Percentiles rank a stretch among this genome's conserved stretches.
Evolutionary conservation across 2,113 vertebrate species (phyloP).

Genomic region (Amblyopsis rosae): DNA sequence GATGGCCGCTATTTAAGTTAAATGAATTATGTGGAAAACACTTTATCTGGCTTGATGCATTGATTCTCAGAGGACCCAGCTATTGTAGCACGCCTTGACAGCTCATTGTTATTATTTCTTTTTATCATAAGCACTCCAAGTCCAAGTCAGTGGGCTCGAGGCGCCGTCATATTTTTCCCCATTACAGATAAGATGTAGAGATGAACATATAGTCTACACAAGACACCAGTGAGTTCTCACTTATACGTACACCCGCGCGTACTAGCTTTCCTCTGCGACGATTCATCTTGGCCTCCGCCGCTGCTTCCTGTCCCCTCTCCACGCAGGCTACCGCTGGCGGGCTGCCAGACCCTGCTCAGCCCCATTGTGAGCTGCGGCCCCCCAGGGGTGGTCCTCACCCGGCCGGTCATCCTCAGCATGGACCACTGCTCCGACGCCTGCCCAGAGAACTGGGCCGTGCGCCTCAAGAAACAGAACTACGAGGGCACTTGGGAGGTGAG

Average conservation of each 20-base stretch:
- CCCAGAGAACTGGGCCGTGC: constrained; percentile 94
- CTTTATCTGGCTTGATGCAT: constrained; percentile 50
- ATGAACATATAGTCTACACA: constrained; percentile 36
- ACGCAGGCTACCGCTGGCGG: constrained; percentile 89
- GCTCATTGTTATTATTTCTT: constrained; percentile 30
- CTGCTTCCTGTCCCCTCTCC: background rate
- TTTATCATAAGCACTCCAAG: constrained; percentile 29
- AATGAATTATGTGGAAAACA: constrained; percentile 63
- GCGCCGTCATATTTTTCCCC: constrained; percentile 43
- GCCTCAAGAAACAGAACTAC: constrained; percentile 94
- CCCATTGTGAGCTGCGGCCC: constrained; percentile 97
- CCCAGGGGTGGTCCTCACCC: constrained; percentile 93
- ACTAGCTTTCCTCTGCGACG: constrained; percentile 29
- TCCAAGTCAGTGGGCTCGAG: constrained; percentile 22
- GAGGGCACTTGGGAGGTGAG: constrained; percentile 98
- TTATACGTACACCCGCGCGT: constrained; percentile 34
- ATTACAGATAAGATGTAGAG: constrained; percentile 52
- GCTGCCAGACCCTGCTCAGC: constrained; percentile 96
- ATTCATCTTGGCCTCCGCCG: background rate
- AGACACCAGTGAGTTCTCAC: constrained; percentile 41
- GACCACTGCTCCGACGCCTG: constrained; percentile 95
- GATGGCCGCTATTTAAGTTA: constrained; percentile 65
- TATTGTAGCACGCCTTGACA: constrained; percentile 20
- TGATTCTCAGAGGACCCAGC: constrained; percentile 40
- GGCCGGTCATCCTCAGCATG: constrained; percentile 94